Evolutionary conservation across 2,113 vertebrate species (phyloP).

Genomic region (Eleginops maclovinus): DNA sequence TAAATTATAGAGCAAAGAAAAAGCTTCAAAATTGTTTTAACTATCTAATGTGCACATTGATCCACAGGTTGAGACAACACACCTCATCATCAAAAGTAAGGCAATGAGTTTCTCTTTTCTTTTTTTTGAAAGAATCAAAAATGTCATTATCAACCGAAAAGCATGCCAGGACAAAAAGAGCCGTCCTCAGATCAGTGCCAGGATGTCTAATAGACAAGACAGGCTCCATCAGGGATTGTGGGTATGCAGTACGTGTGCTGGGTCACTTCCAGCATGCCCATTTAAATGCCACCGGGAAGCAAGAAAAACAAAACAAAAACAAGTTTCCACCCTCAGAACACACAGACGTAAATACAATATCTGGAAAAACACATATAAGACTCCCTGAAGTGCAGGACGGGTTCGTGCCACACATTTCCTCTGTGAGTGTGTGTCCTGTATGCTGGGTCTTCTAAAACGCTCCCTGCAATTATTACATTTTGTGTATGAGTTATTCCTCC

Average conservation of each 20-base stretch:
- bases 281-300: constrained; percentile 63
- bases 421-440: neutral
- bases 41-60: neutral
- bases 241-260: constrained; percentile 64
- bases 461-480: no score
- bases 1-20: neutral
- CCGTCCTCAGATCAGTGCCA: constrained; percentile 38
- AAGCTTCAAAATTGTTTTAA: neutral
- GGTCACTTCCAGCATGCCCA: constrained; percentile 53
- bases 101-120: neutral
- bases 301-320: constrained; percentile 63
- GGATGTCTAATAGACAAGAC: constrained; percentile 47
- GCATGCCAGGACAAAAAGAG: constrained; percentile 20
- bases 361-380: constrained; percentile 39
- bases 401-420: constrained; percentile 4
- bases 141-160: constrained; percentile 13
- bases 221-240: constrained; percentile 44
- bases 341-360: constrained; percentile 40
- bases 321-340: constrained; percentile 46
- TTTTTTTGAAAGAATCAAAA: constrained; percentile 21
- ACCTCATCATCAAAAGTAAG: neutral
- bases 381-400: constrained; percentile 12
- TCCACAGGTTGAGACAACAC: neutral
- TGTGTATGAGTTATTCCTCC: neutral
- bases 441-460: neutral